Percentiles rank a stretch among this genome's conserved stretches.
phyloP scores from a whole-genome alignment of 2,797 vertebrate species.

The Peromyscus aztecus region DNA sequence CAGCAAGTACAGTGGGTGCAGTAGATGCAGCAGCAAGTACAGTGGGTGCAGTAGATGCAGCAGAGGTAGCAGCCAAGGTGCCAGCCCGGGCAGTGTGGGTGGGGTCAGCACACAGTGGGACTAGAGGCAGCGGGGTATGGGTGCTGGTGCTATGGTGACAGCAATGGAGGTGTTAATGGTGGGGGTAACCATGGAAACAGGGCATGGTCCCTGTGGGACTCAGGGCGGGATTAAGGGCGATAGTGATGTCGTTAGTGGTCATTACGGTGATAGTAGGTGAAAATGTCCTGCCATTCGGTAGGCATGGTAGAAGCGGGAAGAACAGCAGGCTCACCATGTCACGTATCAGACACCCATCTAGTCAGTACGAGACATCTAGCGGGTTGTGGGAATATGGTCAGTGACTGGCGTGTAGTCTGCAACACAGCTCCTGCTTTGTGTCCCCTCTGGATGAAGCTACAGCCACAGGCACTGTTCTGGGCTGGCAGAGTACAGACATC shows the following conservation, averaged over 20 bases:
- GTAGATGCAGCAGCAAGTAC: background rate
- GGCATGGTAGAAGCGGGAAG: background rate
- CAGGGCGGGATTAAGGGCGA: background rate
- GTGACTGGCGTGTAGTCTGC: accelerated
- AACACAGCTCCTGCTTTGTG: background rate
- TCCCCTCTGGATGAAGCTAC: background rate
- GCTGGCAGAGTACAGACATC: accelerated
- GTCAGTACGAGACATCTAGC: background rate
- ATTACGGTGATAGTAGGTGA: too few relatives aligned
- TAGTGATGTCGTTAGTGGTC: accelerated
- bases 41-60: background rate
- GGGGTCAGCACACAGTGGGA: background rate
- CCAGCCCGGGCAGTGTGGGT: background rate
- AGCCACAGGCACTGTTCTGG: accelerated
- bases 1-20: background rate
- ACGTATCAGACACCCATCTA: background rate
- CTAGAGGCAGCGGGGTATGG: too few relatives aligned
- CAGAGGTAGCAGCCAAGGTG: background rate
- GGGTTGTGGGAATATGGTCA: accelerated
- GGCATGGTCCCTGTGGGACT: accelerated
- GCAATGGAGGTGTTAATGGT: accelerated
- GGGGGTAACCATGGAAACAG: accelerated
- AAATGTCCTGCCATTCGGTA: too few relatives aligned
- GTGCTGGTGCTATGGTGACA: background rate
- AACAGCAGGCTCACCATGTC: background rate